Base-by-base conservation (phyloP, 1,140 invertebrate species). In the Melitaea cinxia region DNA sequence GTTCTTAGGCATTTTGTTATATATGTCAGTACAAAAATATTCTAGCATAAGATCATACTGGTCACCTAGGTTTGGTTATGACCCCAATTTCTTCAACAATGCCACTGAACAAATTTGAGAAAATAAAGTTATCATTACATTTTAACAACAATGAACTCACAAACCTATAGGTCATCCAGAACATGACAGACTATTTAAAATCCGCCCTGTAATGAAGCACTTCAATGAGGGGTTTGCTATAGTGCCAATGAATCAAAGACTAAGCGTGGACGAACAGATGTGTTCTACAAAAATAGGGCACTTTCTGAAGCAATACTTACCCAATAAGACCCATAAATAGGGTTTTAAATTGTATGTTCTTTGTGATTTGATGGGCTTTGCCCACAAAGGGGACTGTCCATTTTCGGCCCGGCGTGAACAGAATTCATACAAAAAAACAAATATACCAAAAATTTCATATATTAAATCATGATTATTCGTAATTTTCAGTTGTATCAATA, bases 301-400 rank as follows among this genome's bases (percentile, higher is more conserved):
- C 55, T 60, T 60, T 59, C 21, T 65, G 17, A 60, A 66, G 26
- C 69, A 71, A 9, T 67, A 66, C 64, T 56, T 71, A 52, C 58
- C 58, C 45, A 61, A 69, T n/a, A 64, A 64, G 30, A 55, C 52
- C 49, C 66, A 83, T 47, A 85, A 82, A 72, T 86, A 74, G 80
- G 83, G 77, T 3, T 87, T 74, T 56, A 85, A 87, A 72, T 65
- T 86, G 35, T 82, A 68, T 75, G 77, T 83, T 52, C 55, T 83
- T 3, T 80, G 75, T 70, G 64, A 69, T 73, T 37, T 77, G 14
- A 59, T 47, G 12, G 72, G 72, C 28, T 77, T 65, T 72, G 72
- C 72, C 42, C 55, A 79, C 55, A 68, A 39, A n/a, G n/a, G n/a
- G n/a, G n/a, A n/a, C n/a, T n/a, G n/a, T n/a, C n/a, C n/a, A n/a